Conservation (phyloP, 2,113 vertebrate genomes). For the Acrocephalus kingi region DNA sequence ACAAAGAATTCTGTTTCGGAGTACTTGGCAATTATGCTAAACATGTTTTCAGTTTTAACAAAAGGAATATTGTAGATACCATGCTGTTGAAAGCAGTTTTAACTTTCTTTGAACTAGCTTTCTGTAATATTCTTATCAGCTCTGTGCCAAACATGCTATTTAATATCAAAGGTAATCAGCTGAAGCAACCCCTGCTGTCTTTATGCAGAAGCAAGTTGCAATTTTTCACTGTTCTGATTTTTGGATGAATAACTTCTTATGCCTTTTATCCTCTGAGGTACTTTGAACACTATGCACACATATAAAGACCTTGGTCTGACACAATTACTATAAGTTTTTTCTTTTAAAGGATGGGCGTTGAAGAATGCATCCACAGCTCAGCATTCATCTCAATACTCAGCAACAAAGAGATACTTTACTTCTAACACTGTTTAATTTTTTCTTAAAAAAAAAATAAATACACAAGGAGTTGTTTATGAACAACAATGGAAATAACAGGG, state of each 20-base stretch:
- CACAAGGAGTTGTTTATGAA: not conserved
- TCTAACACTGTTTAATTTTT: not conserved
- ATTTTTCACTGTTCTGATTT: slow-evolving; percentile 30
- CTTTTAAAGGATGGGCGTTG: not conserved
- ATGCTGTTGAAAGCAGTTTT: slow-evolving; percentile 14
- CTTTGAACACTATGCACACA: slow-evolving; percentile 41
- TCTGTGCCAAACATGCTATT: slow-evolving; percentile 24
- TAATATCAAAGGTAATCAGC: slow-evolving; percentile 59
- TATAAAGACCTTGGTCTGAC: not conserved
- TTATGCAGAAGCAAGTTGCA: not conserved
- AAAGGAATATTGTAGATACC: slow-evolving; percentile 35
- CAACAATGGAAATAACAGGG: not conserved
- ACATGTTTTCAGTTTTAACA: slow-evolving; percentile 46
- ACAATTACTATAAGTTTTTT: not conserved
- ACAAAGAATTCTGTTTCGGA: slow-evolving; percentile 6
- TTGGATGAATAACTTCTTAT: slow-evolving; percentile 33
- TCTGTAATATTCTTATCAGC: slow-evolving; percentile 24
- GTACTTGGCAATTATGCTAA: slow-evolving; percentile 19
- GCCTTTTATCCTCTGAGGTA: slow-evolving; percentile 22
- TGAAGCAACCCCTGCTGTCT: slow-evolving; percentile 26
- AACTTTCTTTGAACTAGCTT: slow-evolving; percentile 47
- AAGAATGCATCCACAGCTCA: not conserved
- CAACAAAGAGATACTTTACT: not conserved
- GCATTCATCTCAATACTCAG: not conserved
- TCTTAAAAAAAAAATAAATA: not conserved